These are phyloP conservation scores for Holocentrus rufus DNA, from an alignment of 2,797 vertebrate genomes.

Conservation along the genomic window DNA sequence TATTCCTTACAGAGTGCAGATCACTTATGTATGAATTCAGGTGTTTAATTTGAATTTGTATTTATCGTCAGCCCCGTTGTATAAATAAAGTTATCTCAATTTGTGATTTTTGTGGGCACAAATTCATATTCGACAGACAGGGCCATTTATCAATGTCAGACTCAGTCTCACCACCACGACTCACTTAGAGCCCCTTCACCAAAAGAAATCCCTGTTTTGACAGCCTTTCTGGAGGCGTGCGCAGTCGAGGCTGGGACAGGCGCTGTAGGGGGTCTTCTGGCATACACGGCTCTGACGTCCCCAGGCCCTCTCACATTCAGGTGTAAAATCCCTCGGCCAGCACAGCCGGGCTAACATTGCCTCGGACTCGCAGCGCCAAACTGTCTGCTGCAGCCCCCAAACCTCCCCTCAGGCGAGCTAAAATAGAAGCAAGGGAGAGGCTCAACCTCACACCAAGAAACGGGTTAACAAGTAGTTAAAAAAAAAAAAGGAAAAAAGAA, in stretches of 20 bases:
- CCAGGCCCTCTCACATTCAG: constrained; percentile 77
- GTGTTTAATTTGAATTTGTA: constrained; percentile 61
- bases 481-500: constrained; percentile 31
- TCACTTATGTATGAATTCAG: constrained; percentile 54
- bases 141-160: constrained; percentile 93
- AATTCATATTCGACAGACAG: constrained; percentile 87
- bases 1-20: constrained; percentile 26
- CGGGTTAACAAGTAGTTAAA: constrained; percentile 60
- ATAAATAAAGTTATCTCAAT: constrained; percentile 82
- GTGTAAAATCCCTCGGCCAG: constrained; percentile 73
- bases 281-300: constrained; percentile 70
- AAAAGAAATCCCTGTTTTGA: constrained; percentile 90
- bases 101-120: constrained; percentile 60
- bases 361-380: constrained; percentile 69
- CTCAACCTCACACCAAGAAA: constrained; percentile 72
- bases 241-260: constrained; percentile 77
- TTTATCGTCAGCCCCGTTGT: constrained; percentile 58
- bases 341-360: constrained; percentile 66
- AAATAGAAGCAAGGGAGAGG: constrained; percentile 62
- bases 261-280: constrained; percentile 77
- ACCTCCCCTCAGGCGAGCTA: constrained; percentile 52
- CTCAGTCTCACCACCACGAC: constrained; percentile 84
- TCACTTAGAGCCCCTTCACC: constrained; percentile 73
- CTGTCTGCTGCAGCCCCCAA: constrained; percentile 71
- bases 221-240: constrained; percentile 85